Conservation (phyloP, 2,113 vertebrate species). For the Montifringilla adamsi region DNA sequence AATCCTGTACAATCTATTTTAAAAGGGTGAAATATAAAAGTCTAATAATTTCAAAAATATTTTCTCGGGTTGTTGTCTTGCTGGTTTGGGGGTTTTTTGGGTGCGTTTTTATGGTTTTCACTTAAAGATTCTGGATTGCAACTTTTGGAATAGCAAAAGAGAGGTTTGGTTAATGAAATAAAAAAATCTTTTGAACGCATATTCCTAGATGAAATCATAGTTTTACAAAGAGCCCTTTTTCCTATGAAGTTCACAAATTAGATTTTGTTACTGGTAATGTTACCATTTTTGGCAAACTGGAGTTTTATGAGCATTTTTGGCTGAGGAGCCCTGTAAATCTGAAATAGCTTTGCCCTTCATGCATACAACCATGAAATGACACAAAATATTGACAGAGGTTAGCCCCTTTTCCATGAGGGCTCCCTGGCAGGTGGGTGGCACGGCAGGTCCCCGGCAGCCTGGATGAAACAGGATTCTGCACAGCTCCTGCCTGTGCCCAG, state of each 20-base stretch:
- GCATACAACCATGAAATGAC: not conserved
- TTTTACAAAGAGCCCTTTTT: constrained; percentile 1
- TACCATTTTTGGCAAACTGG: constrained; percentile 15
- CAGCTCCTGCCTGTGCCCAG: not conserved
- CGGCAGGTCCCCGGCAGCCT: not conserved
- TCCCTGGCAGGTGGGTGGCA: not conserved
- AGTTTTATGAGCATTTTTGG: not conserved
- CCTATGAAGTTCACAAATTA: constrained; percentile 15
- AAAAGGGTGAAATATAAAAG: not conserved
- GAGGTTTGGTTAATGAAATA: not conserved
- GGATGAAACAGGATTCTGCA: not conserved
- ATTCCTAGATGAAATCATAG: not conserved
- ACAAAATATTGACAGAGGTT: not conserved
- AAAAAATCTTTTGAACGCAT: not conserved
- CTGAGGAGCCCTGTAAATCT: not conserved
- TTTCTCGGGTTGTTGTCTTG: not conserved
- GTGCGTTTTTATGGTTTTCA: not conserved
- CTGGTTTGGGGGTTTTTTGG: not conserved
- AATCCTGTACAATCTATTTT: not conserved
- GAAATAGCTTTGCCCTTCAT: not conserved
- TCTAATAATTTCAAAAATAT: not conserved
- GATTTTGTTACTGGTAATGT: not conserved
- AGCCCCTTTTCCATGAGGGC: not conserved
- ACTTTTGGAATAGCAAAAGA: not conserved
- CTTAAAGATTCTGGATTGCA: not conserved